A percentile compares a stretch with the other conserved stretches of the same genome.
Evolutionary conservation across 2,888 invertebrate species (phyloP).

Genomic region (Xestia rhomboidea): DNA sequence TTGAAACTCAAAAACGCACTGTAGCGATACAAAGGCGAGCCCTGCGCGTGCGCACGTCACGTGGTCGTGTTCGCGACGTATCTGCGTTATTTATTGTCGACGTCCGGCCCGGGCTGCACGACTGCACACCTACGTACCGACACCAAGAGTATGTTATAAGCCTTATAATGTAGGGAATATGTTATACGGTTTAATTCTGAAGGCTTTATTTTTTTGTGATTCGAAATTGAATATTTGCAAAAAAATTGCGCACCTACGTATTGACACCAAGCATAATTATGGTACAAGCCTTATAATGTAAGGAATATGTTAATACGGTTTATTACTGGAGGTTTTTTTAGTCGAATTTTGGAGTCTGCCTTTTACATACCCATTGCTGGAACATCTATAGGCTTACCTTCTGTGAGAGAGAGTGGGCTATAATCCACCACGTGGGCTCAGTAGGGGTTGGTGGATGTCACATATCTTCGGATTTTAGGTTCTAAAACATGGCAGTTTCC

Average conservation of each 20-base stretch:
- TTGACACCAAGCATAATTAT: conserved; percentile 44
- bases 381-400: too few species aligned
- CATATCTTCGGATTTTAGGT: neutral
- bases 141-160: conserved; percentile 57
- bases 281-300: conserved; percentile 38
- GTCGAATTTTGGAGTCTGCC: neutral
- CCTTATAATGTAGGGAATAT: conserved; percentile 52
- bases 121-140: conserved; percentile 72
- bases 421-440: neutral
- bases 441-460: neutral
- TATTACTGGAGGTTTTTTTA: conserved; percentile 25
- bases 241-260: conserved; percentile 66
- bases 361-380: too few species aligned
- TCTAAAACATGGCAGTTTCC: neutral
- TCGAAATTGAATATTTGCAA: neutral
- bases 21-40: conserved; percentile 65
- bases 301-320: conserved; percentile 48
- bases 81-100: conserved; percentile 88
- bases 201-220: conserved; percentile 7
- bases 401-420: neutral
- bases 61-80: conserved; percentile 86
- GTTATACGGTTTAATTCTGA: conserved; percentile 39
- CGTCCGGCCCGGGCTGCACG: conserved; percentile 81
- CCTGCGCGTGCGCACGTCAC: conserved; percentile 84
- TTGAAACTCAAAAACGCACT: conserved; percentile 50